Evolutionary conservation across 2,888 invertebrate species (phyloP), one percentile per base, ranked within the genome.

Genomic region (Lasioglossum figueresi): DNA sequence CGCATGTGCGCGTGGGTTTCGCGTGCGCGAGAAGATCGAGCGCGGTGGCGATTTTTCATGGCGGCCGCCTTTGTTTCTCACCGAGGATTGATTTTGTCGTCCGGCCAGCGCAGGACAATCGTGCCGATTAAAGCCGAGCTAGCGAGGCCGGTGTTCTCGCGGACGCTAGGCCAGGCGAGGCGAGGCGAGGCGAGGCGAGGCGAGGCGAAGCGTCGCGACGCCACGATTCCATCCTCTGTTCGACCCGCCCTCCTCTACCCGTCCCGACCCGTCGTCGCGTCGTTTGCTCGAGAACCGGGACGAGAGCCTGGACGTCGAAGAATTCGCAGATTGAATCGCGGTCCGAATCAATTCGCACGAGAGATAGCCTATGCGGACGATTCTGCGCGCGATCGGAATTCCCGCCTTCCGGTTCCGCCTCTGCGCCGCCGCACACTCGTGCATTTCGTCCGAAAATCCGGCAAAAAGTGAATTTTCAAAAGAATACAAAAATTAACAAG

Each of bases 241-340:
- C 66, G 66, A 34, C 66, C 34, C 66, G 34, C 40, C 34, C 68
- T 37, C 37, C 19, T 34, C 31, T 19, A 23, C 37, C 66, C 66
- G 34, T 23, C 23, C 31, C 66, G 8, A 34, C 66, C 66, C 66
- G 34, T 66, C 56, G 66, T 74, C 52, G 52, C 52, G 52, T 52
- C 52, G 52, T 52, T 81, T 76, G 31, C 76, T 34, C 78, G 66
- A 70, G 75, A 59, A 76, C 43, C 59, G 59, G 80, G n/a, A 56
- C 71, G 48, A 56, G 48, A 40, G 45, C 59, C 19, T 27, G 81
- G 59, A 66, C 73, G 59, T 86, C 84, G 82, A 87, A 92, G 91
- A 92, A 92, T 92, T 92, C 90, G 90, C 91, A 92, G 92, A 92
- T 92, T 92, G 91, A 92, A 92, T 92, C 92, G 92, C 91, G 73